Evolutionary conservation across 2,888 invertebrate species (phyloP).

Genomic region (Platypus cylindrus): DNA sequence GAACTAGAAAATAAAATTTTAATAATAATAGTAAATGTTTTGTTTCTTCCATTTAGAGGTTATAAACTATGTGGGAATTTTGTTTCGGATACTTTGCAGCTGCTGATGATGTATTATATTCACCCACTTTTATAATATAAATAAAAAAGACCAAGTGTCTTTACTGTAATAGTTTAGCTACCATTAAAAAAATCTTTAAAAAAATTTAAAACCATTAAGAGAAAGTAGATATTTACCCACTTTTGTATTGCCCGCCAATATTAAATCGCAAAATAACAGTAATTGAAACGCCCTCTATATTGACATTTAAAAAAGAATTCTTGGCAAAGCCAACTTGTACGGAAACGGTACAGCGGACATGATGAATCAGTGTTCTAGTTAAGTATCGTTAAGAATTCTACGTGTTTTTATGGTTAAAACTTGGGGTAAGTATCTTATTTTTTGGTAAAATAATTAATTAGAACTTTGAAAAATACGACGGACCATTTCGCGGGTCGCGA

Average conservation of each 20-base stretch:
- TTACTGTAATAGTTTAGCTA: no score
- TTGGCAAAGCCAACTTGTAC: slow-evolving; percentile 21
- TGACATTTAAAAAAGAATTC: slow-evolving; percentile 19
- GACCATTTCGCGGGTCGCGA: slow-evolving; percentile 33
- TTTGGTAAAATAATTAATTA: slow-evolving; percentile 9
- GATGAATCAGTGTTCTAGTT: slow-evolving; percentile 27
- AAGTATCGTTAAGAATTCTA: slow-evolving; percentile 10
- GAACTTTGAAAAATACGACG: slow-evolving; percentile 28
- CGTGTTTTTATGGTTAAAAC: slow-evolving; percentile 5
- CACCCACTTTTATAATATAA: neutral
- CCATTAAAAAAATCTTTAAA: slow-evolving; percentile 1
- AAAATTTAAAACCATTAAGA: neutral
- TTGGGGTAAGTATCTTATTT: slow-evolving; percentile 20
- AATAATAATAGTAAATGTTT: no score
- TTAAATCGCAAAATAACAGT: slow-evolving; percentile 10
- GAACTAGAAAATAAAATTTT: no score
- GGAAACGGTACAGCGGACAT: slow-evolving; percentile 25
- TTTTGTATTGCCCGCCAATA: slow-evolving; percentile 8
- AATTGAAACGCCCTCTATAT: slow-evolving; percentile 28
- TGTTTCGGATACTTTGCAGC: neutral
- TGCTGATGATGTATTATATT: neutral
- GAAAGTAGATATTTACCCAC: neutral
- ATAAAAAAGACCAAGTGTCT: no score
- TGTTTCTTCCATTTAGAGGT: neutral
- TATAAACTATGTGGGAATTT: neutral